Conservation (phyloP, 2,113 vertebrate genomes). For the Channa maculata region DNA sequence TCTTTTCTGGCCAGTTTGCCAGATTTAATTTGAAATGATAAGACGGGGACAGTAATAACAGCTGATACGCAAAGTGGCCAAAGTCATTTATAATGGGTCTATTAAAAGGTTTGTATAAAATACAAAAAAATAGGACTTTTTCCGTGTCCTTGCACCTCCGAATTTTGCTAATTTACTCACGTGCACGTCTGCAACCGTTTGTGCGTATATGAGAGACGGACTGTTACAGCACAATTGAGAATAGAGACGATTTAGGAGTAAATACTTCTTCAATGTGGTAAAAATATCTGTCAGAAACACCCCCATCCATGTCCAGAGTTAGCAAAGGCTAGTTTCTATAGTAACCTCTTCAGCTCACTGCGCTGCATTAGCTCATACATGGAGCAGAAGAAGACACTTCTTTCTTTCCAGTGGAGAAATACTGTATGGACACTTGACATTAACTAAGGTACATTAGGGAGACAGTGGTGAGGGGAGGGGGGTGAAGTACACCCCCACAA, state of each 20-base stretch:
- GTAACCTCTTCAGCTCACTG: conserved; percentile 77
- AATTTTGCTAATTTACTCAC: conserved; percentile 33
- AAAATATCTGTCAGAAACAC: conserved; percentile 12
- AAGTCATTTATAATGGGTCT: conserved; percentile 64
- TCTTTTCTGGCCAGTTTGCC: conserved; percentile 66
- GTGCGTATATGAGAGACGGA: not conserved
- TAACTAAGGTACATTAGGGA: conserved; percentile 41
- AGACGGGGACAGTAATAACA: conserved; percentile 65
- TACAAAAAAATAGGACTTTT: conserved; percentile 30
- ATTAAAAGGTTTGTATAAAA: conserved; percentile 49
- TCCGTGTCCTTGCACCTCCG: conserved; percentile 38
- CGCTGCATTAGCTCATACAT: conserved; percentile 74
- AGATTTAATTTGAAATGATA: conserved; percentile 77
- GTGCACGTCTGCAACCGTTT: not conserved
- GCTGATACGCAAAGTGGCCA: conserved; percentile 60
- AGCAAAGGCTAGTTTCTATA: conserved; percentile 79
- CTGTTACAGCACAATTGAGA: not conserved
- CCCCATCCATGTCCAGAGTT: conserved; percentile 36
- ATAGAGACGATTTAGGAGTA: not conserved
- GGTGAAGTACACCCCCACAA: too few relatives aligned
- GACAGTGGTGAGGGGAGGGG: not conserved
- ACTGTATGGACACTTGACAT: conserved; percentile 55
- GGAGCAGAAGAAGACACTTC: conserved; percentile 65
- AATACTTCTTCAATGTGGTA: conserved; percentile 30
- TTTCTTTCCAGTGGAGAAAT: conserved; percentile 66